Base-by-base conservation (phyloP, 2,113 vertebrate genomes). In the Stomatorhinus ivindoensis region DNA sequence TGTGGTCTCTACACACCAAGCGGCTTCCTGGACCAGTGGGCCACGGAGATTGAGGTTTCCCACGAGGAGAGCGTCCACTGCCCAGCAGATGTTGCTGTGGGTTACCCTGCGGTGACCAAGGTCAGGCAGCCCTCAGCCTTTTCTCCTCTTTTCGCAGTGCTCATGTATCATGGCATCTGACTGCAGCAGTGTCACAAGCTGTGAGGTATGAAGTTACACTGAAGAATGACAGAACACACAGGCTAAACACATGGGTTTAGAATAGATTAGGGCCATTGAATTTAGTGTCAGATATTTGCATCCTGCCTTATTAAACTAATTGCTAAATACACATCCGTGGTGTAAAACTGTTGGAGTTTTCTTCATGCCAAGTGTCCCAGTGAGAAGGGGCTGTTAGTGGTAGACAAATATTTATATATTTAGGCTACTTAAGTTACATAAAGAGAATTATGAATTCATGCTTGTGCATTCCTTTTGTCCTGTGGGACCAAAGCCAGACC, bases 21-120 rank as follows among this genome's bases (percentile, higher is more conserved):
- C 55, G 98, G 98, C 11, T 99, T 97, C 93, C 94, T 98, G 15
- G 98, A 99, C 92, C 98, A 99, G 51, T 99, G 98, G 98, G 98
- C 98, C 42, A 97, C 97, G 82, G 94, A 95, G 0, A 97, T 97
- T 4, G 96, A 98, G 0, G 97, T 98, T 39, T 99, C 98, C 0
- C 97, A 99, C 80, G 97, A 98, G 90, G 95, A 96, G 87, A 97
- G 96, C 91, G 97, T 97, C 21, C 97, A 97, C 91, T 99, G 98
- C 90, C 98, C 98, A 0, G 98, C 97, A 0, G 97, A 97, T 93
- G 98, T 98, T 90, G 95, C 98, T 73, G 97, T 97, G 0, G 98
- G 98, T 1, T 98, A 99, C 91, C 98, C 98, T 6, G 97, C 98
- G 69, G 96, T 97, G 44, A 98, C 97, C 2, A 98, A 99, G 96